Percentiles rank a stretch among this genome's conserved stretches.
phyloP scores from a whole-genome alignment of 2,797 vertebrate genomes.

The Cossypha polioptera region DNA sequence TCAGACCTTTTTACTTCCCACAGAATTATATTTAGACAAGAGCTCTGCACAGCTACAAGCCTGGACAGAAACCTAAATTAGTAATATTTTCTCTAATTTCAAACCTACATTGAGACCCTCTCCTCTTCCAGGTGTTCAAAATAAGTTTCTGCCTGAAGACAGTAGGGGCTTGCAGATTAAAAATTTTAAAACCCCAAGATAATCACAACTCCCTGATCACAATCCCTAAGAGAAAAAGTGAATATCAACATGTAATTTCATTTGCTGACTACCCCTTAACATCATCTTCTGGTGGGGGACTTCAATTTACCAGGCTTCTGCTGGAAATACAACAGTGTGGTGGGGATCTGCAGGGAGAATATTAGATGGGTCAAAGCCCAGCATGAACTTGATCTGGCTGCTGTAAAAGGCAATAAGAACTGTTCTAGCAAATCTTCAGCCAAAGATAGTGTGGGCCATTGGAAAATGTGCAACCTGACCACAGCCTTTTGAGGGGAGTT shows the following conservation, averaged over 20 bases:
- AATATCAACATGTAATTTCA: not conserved
- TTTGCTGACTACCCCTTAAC: not conserved
- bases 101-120: not conserved
- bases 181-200: rapidly evolving
- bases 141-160: not conserved
- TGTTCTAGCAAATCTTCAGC: not conserved
- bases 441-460: not conserved
- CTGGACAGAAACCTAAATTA: not conserved
- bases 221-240: not conserved
- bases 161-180: not conserved
- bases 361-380: not conserved
- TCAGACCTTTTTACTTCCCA: not conserved
- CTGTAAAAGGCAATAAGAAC: not conserved
- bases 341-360: not conserved
- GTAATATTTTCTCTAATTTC: not conserved
- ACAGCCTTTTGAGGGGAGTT: not conserved
- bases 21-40: not conserved
- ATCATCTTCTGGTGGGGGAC: not conserved
- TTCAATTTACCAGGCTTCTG: not conserved
- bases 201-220: not conserved
- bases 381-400: not conserved
- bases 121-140: not conserved
- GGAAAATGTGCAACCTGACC: not conserved
- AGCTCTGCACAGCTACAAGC: not conserved
- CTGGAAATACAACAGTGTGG: not conserved